Evolutionary conservation across 2,113 vertebrate species (phyloP).

Genomic region (Craseonycteris thonglongyai): DNA sequence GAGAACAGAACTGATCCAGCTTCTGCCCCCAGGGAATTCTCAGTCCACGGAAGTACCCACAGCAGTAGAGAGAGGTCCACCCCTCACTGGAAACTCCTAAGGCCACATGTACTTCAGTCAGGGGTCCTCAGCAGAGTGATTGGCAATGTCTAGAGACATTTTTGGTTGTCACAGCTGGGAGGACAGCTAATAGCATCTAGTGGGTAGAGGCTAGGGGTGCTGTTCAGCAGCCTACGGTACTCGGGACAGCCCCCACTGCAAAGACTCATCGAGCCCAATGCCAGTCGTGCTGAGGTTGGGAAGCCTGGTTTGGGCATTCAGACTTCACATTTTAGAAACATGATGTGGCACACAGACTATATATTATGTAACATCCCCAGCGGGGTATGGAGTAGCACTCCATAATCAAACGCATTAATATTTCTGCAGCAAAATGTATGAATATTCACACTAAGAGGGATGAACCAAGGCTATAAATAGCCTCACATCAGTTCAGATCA

Average conservation of each 20-base stretch:
- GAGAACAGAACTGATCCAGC: neutral
- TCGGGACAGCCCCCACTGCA: fast-evolving
- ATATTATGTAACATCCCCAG: conserved; percentile 6
- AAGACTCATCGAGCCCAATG: fast-evolving
- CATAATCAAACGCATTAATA: conserved; percentile 45
- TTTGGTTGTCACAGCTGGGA: neutral
- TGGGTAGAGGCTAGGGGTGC: neutral
- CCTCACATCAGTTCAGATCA: conserved; percentile 10
- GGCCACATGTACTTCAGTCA: neutral
- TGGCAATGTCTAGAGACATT: neutral
- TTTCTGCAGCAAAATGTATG: conserved; percentile 45
- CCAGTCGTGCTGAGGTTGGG: fast-evolving
- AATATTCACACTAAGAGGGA: conserved; percentile 46
- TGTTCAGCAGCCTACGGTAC: fast-evolving
- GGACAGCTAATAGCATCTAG: too few relatives aligned
- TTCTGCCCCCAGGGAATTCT: neutral
- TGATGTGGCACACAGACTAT: neutral
- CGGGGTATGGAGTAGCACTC: neutral
- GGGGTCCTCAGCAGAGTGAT: neutral
- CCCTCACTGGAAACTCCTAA: neutral
- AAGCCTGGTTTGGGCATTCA: neutral
- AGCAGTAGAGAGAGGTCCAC: neutral
- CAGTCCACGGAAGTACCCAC: fast-evolving
- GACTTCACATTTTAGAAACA: neutral
- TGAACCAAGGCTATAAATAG: conserved; percentile 48